Evolutionary conservation across 2,888 invertebrate species (phyloP).

Genomic region (Nemapogon koenigi): DNA sequence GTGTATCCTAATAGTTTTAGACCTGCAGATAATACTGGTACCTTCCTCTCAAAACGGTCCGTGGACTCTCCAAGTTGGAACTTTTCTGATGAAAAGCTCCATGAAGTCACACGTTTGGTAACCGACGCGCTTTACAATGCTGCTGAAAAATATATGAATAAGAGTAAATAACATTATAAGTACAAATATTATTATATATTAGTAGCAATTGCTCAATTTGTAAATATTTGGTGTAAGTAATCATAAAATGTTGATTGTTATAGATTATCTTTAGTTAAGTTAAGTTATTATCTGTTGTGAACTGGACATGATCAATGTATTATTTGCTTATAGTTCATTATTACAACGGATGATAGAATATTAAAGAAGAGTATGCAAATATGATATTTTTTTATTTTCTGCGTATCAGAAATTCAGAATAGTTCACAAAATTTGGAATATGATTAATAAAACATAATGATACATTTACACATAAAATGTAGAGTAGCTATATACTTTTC

Average conservation of each 20-base stretch:
- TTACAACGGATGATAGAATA: slow-evolving; percentile 30
- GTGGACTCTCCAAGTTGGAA: slow-evolving; percentile 37
- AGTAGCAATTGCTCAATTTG: no score
- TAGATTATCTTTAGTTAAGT: no score
- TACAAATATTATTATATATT: background rate
- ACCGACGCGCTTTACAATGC: slow-evolving; percentile 46
- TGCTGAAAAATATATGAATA: slow-evolving; percentile 42
- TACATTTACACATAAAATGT: no score
- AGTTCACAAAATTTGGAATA: no score
- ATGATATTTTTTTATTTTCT: background rate
- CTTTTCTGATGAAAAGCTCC: slow-evolving; percentile 51
- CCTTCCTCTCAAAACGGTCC: slow-evolving; percentile 49
- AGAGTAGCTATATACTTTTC: no score
- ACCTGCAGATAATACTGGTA: slow-evolving; percentile 40
- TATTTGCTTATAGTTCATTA: slow-evolving; percentile 49
- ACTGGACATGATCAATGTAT: slow-evolving; percentile 49
- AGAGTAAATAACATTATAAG: slow-evolving; percentile 16
- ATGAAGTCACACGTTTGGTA: slow-evolving; percentile 52
- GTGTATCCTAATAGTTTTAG: slow-evolving; percentile 65
- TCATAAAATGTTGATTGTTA: no score
- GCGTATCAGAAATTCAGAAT: no score
- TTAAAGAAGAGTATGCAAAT: no score
- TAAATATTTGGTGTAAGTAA: no score
- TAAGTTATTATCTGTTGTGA: no score
- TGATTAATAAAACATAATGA: no score